phyloP scores from a whole-genome alignment of 2,113 vertebrate species.

The Scomber scombrus region DNA sequence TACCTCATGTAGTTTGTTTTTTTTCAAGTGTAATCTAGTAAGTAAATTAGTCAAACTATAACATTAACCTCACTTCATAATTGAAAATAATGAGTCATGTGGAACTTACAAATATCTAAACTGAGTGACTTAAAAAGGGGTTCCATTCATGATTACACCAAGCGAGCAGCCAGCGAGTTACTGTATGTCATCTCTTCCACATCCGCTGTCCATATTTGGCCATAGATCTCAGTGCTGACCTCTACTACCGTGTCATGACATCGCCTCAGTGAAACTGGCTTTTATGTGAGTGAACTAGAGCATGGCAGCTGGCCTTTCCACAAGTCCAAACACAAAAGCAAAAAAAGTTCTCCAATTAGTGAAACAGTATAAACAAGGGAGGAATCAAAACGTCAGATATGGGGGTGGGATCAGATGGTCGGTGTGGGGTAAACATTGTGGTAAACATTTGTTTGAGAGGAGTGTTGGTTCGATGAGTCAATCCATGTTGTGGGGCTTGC shows the following conservation, averaged over 20 bases:
- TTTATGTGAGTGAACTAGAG: slow-evolving; percentile 76
- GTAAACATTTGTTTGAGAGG: slow-evolving; percentile 63
- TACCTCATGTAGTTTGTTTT: not conserved
- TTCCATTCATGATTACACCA: not conserved
- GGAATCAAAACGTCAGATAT: slow-evolving; percentile 36
- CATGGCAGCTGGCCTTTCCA: slow-evolving; percentile 48
- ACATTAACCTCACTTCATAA: slow-evolving; percentile 2
- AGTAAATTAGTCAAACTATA: slow-evolving; percentile 30
- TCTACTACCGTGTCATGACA: slow-evolving; percentile 47
- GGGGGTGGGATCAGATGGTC: slow-evolving; percentile 59
- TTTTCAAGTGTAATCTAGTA: slow-evolving; percentile 3
- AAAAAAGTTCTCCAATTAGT: slow-evolving; percentile 65
- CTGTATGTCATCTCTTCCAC: slow-evolving; percentile 53
- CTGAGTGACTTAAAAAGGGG: slow-evolving; percentile 26
- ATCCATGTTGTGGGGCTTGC: not conserved
- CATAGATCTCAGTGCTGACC: slow-evolving; percentile 5
- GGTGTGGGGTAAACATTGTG: slow-evolving; percentile 49
- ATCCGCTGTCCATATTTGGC: slow-evolving; percentile 67
- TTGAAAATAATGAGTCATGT: slow-evolving; percentile 21
- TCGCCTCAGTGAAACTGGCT: slow-evolving; percentile 40
- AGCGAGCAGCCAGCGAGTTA: slow-evolving; percentile 19
- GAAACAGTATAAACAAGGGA: slow-evolving; percentile 51
- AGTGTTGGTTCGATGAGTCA: slow-evolving; percentile 55
- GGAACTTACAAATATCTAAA: slow-evolving; percentile 5
- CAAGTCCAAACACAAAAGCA: slow-evolving; percentile 57